A percentile compares a stretch with the other conserved stretches of the same genome.
phyloP scores from a whole-genome alignment of 2,888 invertebrate species.

The Hyles lineata region DNA sequence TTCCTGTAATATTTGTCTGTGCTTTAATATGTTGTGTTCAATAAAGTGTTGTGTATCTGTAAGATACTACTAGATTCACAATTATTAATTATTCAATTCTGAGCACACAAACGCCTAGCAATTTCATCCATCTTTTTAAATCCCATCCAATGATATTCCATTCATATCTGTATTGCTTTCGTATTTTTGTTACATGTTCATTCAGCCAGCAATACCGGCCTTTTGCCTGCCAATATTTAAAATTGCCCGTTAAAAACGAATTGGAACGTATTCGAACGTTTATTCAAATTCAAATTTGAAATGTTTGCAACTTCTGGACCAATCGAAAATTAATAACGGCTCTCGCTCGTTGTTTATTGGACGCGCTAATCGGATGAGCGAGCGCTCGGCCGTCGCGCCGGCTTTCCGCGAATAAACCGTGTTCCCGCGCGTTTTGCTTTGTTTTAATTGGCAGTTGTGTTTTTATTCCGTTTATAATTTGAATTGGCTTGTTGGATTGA shows the following conservation, averaged over 20 bases:
- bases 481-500: slow-evolving; percentile 6
- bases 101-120: background rate
- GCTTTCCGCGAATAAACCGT: slow-evolving; percentile 60
- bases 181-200: slow-evolving; percentile 25
- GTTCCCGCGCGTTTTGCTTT: slow-evolving; percentile 49
- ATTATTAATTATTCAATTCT: background rate
- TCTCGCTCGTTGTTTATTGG: slow-evolving; percentile 66
- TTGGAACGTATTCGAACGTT: slow-evolving; percentile 27
- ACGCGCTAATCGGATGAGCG: slow-evolving; percentile 70
- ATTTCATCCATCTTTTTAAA: slow-evolving; percentile 5
- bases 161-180: slow-evolving; percentile 38
- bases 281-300: slow-evolving; percentile 39
- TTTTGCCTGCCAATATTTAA: slow-evolving; percentile 25
- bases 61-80: too few species aligned
- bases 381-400: slow-evolving; percentile 56
- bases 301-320: slow-evolving; percentile 59
- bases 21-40: too few species aligned
- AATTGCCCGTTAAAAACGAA: slow-evolving; percentile 26
- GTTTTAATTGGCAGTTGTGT: slow-evolving; percentile 44
- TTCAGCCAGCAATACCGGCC: slow-evolving; percentile 23
- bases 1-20: too few species aligned
- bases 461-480: slow-evolving; percentile 28
- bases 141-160: slow-evolving; percentile 33
- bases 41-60: too few species aligned
- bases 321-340: slow-evolving; percentile 76